Conservation (phyloP, 2,888 invertebrate species). For the Slavum lentiscoides region DNA sequence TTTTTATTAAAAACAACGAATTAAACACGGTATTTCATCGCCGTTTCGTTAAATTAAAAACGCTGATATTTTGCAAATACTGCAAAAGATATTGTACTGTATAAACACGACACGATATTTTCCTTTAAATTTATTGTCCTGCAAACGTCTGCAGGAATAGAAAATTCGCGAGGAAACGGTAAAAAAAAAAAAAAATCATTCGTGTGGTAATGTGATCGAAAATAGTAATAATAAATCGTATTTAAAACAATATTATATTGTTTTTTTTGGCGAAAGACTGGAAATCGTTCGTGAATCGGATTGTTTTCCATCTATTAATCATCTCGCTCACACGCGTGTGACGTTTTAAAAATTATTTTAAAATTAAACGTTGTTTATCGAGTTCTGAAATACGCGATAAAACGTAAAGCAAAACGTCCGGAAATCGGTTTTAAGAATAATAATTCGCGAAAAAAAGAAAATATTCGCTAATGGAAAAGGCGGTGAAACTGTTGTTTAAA, state of each 20-base stretch:
- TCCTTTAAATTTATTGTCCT: not conserved
- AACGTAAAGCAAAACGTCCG: not conserved
- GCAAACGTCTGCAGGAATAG: too few relatives aligned
- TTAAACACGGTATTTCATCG: too few relatives aligned
- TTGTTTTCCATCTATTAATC: not conserved
- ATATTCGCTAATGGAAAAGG: conserved; percentile 10
- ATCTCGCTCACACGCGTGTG: not conserved
- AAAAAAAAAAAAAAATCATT: not conserved
- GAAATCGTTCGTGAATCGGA: not conserved
- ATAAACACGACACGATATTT: not conserved
- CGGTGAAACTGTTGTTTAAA: not conserved
- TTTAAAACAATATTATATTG: conserved; percentile 5
- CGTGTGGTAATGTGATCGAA: not conserved
- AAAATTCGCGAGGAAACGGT: too few relatives aligned
- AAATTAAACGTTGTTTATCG: not conserved
- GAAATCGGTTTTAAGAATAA: not conserved
- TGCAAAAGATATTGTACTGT: too few relatives aligned
- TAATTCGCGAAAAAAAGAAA: not conserved
- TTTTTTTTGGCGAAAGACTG: not conserved
- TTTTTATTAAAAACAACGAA: too few relatives aligned
- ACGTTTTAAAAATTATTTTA: not conserved
- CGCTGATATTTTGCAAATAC: conserved; percentile 2
- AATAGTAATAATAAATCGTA: not conserved
- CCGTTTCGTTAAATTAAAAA: not conserved
- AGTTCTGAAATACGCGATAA: not conserved